Conservation (phyloP, 2,888 invertebrate genomes). For the Cylindroiulus punctatus region DNA sequence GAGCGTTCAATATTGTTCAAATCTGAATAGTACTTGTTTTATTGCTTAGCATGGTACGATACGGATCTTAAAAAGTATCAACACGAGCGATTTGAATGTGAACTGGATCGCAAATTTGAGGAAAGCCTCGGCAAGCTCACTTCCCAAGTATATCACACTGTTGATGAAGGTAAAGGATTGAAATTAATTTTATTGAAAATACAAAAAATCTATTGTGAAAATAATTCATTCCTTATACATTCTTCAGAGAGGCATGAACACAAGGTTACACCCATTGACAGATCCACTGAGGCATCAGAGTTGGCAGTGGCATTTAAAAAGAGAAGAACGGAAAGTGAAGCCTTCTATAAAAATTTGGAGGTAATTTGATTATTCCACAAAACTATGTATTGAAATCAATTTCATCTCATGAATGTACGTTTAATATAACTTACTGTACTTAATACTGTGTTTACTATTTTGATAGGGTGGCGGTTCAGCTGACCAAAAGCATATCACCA, state of each 20-base stretch:
- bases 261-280: conserved; percentile 57
- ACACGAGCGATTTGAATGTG: conserved; percentile 81
- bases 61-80: conserved; percentile 85
- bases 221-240: conserved; percentile 3
- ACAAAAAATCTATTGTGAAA: neutral
- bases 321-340: conserved; percentile 58
- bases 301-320: conserved; percentile 58
- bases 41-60: conserved; percentile 86
- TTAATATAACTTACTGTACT: neutral
- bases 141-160: conserved; percentile 58
- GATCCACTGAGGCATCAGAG: conserved; percentile 57
- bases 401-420: neutral
- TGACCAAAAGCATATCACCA: conserved; percentile 58
- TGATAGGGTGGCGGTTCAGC: conserved; percentile 43
- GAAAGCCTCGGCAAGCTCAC: conserved; percentile 69
- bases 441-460: neutral
- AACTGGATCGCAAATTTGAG: conserved; percentile 87
- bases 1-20: conserved; percentile 29
- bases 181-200: neutral
- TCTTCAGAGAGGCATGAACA: conserved; percentile 59
- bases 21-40: conserved; percentile 37
- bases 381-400: neutral
- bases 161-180: conserved; percentile 49
- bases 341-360: conserved; percentile 55
- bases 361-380: conserved; percentile 53